phyloP scores from a whole-genome alignment of 2,797 vertebrate species.

The Onychomys arenicola region DNA sequence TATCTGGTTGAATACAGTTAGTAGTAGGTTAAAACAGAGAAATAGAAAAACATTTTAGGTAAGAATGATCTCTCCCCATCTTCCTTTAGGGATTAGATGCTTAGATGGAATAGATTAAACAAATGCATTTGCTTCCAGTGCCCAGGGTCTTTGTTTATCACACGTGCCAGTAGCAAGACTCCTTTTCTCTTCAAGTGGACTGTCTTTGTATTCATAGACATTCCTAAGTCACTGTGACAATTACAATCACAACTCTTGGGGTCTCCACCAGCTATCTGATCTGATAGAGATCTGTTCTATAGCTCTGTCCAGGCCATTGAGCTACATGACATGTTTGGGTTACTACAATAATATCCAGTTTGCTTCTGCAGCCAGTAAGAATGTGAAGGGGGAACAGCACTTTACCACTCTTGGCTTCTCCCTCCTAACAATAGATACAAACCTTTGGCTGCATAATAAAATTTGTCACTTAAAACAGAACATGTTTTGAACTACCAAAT shows the following conservation, averaged over 20 bases:
- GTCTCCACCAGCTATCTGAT: neutral
- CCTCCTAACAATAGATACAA: neutral
- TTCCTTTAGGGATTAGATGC: neutral
- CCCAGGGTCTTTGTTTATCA: neutral
- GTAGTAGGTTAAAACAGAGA: neutral
- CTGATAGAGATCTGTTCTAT: neutral
- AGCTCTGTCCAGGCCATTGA: too few relatives aligned
- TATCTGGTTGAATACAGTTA: neutral
- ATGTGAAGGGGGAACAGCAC: neutral
- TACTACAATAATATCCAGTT: neutral
- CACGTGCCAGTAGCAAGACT: neutral
- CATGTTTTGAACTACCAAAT: neutral
- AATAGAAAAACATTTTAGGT: neutral
- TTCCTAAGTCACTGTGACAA: neutral
- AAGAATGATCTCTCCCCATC: neutral
- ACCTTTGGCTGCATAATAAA: neutral
- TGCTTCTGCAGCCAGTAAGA: neutral
- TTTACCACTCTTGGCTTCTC: neutral
- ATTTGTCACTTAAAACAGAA: neutral
- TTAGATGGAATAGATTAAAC: neutral
- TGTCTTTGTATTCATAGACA: neutral
- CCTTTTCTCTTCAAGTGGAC: rapidly evolving
- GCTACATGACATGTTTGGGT: neutral
- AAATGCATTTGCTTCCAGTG: neutral
- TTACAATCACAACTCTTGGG: neutral